A percentile compares a stretch with the other conserved stretches of the same genome.
These are phyloP conservation scores for Hemistola chrysoprasaria DNA, from an alignment of 2,888 invertebrate species.

Conservation along the genomic window DNA sequence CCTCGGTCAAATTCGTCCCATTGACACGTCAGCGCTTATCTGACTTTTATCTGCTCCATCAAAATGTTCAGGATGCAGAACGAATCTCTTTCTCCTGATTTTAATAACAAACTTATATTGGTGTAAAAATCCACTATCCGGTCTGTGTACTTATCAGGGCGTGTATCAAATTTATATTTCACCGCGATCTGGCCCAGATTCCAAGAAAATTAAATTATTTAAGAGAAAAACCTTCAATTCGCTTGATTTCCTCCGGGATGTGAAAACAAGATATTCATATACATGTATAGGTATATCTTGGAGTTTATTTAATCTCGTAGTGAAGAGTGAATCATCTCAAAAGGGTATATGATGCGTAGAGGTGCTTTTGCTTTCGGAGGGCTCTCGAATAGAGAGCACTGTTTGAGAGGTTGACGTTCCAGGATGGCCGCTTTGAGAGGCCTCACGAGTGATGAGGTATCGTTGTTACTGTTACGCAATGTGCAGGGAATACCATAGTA, in stretches of 20 bases:
- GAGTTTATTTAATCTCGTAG: constrained; percentile 45
- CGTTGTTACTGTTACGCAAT: constrained; percentile 35
- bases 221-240: constrained; percentile 25
- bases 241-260: constrained; percentile 40
- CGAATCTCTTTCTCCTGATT: background rate
- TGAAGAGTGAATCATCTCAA: constrained; percentile 52
- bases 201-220: constrained; percentile 31
- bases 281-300: constrained; percentile 21
- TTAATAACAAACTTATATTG: background rate
- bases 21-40: constrained; percentile 13
- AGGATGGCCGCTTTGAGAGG: constrained; percentile 41
- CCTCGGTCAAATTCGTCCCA: constrained; percentile 9
- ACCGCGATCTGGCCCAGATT: constrained; percentile 19
- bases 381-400: constrained; percentile 54
- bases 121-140: constrained; percentile 19
- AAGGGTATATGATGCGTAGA: constrained; percentile 58
- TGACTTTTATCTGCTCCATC: constrained; percentile 8
- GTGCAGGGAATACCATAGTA: constrained; percentile 29
- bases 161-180: constrained; percentile 18
- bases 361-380: constrained; percentile 59
- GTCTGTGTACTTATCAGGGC: too few species aligned
- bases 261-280: constrained; percentile 39
- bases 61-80: background rate
- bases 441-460: constrained; percentile 37
- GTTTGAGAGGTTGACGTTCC: constrained; percentile 55